Evolutionary conservation across 2,888 invertebrate genomes (phyloP), one percentile per base, ranked within the genome.

Genomic region (Octonoba sinensis): DNA sequence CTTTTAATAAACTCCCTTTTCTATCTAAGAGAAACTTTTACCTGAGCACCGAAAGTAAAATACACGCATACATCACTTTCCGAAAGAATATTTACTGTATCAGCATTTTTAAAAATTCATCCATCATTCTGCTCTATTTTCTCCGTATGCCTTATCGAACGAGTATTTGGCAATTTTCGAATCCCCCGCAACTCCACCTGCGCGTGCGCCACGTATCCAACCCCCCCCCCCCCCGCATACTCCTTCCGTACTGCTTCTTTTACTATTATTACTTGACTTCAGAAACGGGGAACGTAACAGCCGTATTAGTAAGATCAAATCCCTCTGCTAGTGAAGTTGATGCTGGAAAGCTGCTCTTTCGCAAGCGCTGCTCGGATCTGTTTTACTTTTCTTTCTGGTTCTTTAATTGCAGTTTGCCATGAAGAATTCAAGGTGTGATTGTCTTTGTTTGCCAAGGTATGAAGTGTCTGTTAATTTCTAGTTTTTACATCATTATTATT

Each of bases 101-200:
- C 27, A 16, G 36, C 60, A 6, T 79, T 79, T 73, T 67, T 67
- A 79, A 79, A 79, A 73, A 73, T n/a, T 60, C 59, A 79, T 73
- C 79, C 66, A 79, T 79, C 72, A 73, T 49, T 8, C 57, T 24
- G 20, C 54, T 24, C 71, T 56, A 51, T 70, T 56, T 62, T 51
- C 20, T 49, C 51, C 64, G 62, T 46, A 56, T 67, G n/a, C 36
- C 16, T 56, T 20, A 51, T 44, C 20, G 51, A 60, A 56, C 24
- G 69, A 27, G 69, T 51, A 36, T 24, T 46, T 51, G 47, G 59
- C 56, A 20, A 59, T 47, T 56, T 75, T 51, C 44, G 18, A 24
- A 57, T 71, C 64, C 56, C 69, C 54, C 78, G 62, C 71, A 64
- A 56, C 16, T 49, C 46, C 77, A n/a, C 22, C 49, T 12, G 62